Percentiles rank a stretch among this genome's conserved stretches.
Evolutionary conservation across 2,888 invertebrate genomes (phyloP).

Genomic region (Torymus aiolomorphi): DNA sequence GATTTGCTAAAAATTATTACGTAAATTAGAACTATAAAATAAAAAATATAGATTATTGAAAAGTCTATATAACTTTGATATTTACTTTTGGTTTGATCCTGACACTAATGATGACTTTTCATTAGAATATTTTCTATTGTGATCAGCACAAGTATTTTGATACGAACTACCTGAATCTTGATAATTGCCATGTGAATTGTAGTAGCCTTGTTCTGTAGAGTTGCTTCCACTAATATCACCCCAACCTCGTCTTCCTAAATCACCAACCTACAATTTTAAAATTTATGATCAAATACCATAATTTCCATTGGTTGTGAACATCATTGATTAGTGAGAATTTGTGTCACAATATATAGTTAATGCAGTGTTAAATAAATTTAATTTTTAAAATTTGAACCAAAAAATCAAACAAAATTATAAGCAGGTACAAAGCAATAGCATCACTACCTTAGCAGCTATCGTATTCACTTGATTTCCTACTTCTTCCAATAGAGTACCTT

Average conservation of each 20-base stretch:
- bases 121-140: conserved; percentile 65
- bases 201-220: conserved; percentile 73
- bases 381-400: background rate
- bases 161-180: conserved; percentile 69
- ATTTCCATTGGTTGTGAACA: too few species aligned
- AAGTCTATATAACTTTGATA: conserved; percentile 16
- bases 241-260: conserved; percentile 83
- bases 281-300: conserved; percentile 25
- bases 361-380: too few species aligned
- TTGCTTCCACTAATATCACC: conserved; percentile 79
- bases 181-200: conserved; percentile 68
- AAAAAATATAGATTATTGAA: conserved; percentile 25
- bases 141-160: conserved; percentile 62
- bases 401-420: conserved; percentile 11
- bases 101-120: conserved; percentile 72
- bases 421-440: conserved; percentile 8
- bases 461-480: conserved; percentile 81
- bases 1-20: conserved; percentile 56
- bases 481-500: conserved; percentile 82
- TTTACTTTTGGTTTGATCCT: conserved; percentile 67
- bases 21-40: conserved; percentile 35
- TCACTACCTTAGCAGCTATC: conserved; percentile 81
- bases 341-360: too few species aligned
- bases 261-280: conserved; percentile 78
- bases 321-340: too few species aligned